These are phyloP conservation scores for Argynnis bischoffii DNA, from an alignment of 2,888 invertebrate species.

Conservation along the genomic window DNA sequence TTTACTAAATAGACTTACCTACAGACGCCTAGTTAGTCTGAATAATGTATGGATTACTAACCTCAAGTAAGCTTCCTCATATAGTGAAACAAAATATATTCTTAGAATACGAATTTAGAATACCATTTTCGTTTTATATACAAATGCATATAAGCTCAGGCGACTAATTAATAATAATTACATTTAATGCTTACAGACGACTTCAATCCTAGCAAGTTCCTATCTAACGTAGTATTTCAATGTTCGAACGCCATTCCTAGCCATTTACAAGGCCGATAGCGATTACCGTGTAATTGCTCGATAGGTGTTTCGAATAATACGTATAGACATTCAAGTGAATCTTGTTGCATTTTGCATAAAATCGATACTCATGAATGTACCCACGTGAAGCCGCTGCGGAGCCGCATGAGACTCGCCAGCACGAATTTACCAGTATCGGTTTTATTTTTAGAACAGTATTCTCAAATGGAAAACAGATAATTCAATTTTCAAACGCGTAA, in stretches of 20 bases:
- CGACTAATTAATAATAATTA: conserved; percentile 44
- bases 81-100: conserved; percentile 1
- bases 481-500: conserved; percentile 51
- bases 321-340: conserved; percentile 75
- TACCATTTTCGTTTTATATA: too few species aligned
- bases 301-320: conserved; percentile 62
- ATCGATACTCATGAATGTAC: conserved; percentile 80
- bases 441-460: conserved; percentile 66
- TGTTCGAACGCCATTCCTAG: conserved; percentile 51
- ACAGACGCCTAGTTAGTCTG: background rate
- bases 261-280: conserved; percentile 60
- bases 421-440: conserved; percentile 64
- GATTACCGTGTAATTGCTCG: conserved; percentile 70
- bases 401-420: conserved; percentile 64
- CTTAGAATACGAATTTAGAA: background rate
- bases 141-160: background rate
- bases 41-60: conserved; percentile 1
- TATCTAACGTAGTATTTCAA: conserved; percentile 55
- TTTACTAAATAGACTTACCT: background rate
- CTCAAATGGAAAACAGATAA: conserved; percentile 52
- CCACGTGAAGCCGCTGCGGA: conserved; percentile 55
- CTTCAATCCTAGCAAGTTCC: conserved; percentile 58
- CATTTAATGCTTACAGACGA: conserved; percentile 60
- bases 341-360: conserved; percentile 82
- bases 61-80: conserved; percentile 3